phyloP scores from a whole-genome alignment of 2,888 invertebrate species.

The Cheilosia impressa region DNA sequence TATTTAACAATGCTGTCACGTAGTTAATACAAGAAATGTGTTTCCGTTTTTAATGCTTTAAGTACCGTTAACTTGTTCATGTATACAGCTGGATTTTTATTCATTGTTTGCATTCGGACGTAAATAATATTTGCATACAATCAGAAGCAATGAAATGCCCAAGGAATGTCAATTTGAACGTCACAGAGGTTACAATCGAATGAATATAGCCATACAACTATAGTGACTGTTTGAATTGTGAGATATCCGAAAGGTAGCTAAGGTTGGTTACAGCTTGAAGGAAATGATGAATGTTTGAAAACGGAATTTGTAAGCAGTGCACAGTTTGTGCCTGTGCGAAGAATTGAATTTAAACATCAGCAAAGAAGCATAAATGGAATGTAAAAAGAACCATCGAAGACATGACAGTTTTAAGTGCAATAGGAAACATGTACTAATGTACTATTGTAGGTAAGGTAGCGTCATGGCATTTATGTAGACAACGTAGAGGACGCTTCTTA shows the following conservation, averaged over 20 bases:
- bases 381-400: no score
- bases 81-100: conserved; percentile 8
- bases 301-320: conserved; percentile 28
- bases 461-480: no score
- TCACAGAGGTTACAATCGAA: neutral
- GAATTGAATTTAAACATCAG: neutral
- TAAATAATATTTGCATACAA: conserved; percentile 4
- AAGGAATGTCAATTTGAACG: neutral
- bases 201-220: neutral
- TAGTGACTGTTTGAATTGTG: neutral
- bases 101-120: conserved; percentile 10
- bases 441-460: no score
- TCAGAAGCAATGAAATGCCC: conserved; percentile 5
- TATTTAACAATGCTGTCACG: conserved; percentile 65
- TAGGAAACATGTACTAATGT: no score
- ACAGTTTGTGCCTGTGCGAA: conserved; percentile 21
- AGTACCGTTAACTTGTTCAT: conserved; percentile 51
- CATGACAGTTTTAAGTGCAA: no score
- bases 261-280: neutral
- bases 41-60: conserved; percentile 12
- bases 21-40: conserved; percentile 61
- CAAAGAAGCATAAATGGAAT: no score
- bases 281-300: conserved; percentile 9
- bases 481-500: no score
- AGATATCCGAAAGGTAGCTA: neutral